Conservation (phyloP, 2,888 invertebrate genomes). For the Oscheius myriophilus region DNA sequence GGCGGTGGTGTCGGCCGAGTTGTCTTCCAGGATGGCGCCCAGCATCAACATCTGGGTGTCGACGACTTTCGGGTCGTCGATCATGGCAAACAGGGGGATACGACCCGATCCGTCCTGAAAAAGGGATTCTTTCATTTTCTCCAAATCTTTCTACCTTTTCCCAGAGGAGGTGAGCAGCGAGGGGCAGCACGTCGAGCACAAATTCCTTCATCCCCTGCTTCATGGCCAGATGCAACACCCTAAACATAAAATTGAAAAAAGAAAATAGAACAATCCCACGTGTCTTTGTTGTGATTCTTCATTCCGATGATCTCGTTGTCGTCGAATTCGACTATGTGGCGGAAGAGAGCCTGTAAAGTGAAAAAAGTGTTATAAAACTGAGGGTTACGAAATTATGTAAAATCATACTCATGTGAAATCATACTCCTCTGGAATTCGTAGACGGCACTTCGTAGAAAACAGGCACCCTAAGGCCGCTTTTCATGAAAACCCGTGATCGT, state of each 20-base stretch:
- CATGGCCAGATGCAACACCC: slow-evolving; percentile 9
- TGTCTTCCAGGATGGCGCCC: no score
- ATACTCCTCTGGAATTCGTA: no score
- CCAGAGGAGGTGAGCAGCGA: neutral
- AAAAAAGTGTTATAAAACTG: no score
- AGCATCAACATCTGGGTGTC: slow-evolving; percentile 16
- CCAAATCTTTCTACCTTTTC: slow-evolving; percentile 1
- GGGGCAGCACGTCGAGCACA: neutral
- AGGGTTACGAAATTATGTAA: no score
- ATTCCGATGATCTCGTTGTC: neutral
- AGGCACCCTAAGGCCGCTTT: no score
- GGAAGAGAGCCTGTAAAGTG: neutral
- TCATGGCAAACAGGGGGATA: slow-evolving; percentile 15
- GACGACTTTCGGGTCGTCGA: slow-evolving; percentile 11
- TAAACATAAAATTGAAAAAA: no score
- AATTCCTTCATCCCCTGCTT: neutral
- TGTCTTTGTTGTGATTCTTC: neutral
- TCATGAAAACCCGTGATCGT: no score
- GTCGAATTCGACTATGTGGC: neutral
- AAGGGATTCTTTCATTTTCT: neutral
- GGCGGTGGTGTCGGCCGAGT: no score
- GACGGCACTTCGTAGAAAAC: no score
- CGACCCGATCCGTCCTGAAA: slow-evolving; percentile 25
- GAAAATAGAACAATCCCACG: neutral
- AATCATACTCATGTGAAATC: no score